Base-by-base conservation (phyloP, 1,140 invertebrate species). In the Luehdorfia chinensis region DNA sequence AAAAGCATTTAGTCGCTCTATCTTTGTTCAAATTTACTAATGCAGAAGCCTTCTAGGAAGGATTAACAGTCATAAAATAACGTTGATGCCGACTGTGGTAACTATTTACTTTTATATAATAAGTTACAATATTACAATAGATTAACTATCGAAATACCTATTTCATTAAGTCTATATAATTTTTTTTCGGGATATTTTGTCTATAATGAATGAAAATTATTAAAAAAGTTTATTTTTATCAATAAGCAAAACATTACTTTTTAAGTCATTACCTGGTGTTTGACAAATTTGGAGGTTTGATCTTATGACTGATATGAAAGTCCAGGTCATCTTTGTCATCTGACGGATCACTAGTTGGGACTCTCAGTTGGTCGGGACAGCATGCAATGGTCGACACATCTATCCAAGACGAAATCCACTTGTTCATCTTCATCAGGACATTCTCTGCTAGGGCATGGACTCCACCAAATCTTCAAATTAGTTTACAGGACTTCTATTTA, bases 391-490 rank as follows among this genome's bases (percentile, higher is more conserved):
- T 93, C 91, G 1, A 90, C 84, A 67, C 92, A 94, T 53, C 90
- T 87, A 55, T 92, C 90, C 19, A 94, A 79, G 3, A 92, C 89
- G 53, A 94, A 88, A 63, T 92, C 90, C n/a, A 93, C 75, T 64
- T 75, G 75, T 23, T 92, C 90, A 55, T 92, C 91, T 48, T 92
- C 90, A 59, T 92, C 91, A 1, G 92, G 92, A 75, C 92, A 94
- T 76, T 93, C 92, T 36, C 92, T 83, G 57, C 91, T 93, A 0
- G 92, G 91, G 59, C 92, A 93, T 0, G 92, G 92, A 66, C 92
- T 93, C 92, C 92, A 94, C 92, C 92, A 94, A 15, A 93, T 90
- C 90, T 92, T 59, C 33, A 58, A 57, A 31, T 25, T 4, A 50
- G 2, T 14, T 23, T 12, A 31, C 15, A 23, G 28, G 16, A 44